Base-by-base conservation (phyloP, 35 echinoderm and acorn worm genomes). In the Apostichopus parvimensis region DNA sequence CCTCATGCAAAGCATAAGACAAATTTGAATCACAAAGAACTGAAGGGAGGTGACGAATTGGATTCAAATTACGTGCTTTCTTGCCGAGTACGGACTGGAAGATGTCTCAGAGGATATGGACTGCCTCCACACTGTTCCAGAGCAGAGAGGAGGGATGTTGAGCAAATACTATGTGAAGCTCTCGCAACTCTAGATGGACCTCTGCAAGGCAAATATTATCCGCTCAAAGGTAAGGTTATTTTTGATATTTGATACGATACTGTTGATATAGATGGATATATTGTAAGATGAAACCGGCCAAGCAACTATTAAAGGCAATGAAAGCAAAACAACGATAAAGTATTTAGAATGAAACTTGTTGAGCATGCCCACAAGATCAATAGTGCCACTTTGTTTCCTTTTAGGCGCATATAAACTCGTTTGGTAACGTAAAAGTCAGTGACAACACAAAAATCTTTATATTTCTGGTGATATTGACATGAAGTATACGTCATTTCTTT, bases 31-130 rank as follows among this genome's bases (percentile, higher is more conserved):
- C 92, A 94, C 52, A 78, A 95, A 62, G 66, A 98, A 28, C 94
- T 98, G 15, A 79, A 55, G 45, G 90, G 94, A 54, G 96, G 96
- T 0, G 96, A 95, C 73, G 79, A 94, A 77, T 82, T 98, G 21
- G 96, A 98, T 82, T 93, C 94, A 1, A 94, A 94, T 3, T 98
- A 95, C 56, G 96, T 98, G 12, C 87, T 98, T 11, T 98, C 96
- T 6, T 95, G 94, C 77, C 84, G 96, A 76, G 96, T 98, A 5
- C 90, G 96, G 56, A 98, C 96, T 9, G 96, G 96, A 9, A 90
- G 96, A 56, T 90, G 73, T 62, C 94, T 98, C 34, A 87, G 96
- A 72, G 96, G 96, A 14, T 95, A 95, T 59, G 58, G 53, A 24
- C 93, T 98, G 11, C 96, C 96, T 20, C 96, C 96, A 8, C 85